Evolutionary conservation across 2,113 vertebrate species (phyloP).

Genomic region (Oophaga pumilio): DNA sequence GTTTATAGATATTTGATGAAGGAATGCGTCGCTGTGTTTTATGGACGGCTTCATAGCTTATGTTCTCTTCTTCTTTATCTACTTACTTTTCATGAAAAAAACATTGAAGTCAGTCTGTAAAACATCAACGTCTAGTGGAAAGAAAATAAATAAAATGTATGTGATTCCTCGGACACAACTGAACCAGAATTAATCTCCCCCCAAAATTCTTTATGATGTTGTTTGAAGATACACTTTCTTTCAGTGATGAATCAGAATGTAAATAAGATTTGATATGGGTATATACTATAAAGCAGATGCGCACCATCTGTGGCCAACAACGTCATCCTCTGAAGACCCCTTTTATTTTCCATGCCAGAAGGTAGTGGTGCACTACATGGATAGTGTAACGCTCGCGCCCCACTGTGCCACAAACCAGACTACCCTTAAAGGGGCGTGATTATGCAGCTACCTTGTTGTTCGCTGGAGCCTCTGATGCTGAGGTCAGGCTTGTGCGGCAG

Average conservation of each 20-base stretch:
- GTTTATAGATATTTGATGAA: constrained; percentile 16
- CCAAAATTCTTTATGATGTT: background rate
- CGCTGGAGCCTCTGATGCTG: no score
- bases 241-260: background rate
- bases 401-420: no score
- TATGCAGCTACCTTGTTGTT: no score
- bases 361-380: no score
- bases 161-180: background rate
- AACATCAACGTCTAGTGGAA: background rate
- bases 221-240: background rate
- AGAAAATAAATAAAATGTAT: background rate
- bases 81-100: background rate
- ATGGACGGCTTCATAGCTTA: background rate
- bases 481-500: no score
- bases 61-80: constrained; percentile 1
- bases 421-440: no score
- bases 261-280: background rate
- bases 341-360: no score
- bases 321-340: no score
- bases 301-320: no score
- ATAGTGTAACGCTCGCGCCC: no score
- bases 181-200: background rate
- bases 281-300: background rate
- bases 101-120: constrained; percentile 11
- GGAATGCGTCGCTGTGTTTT: background rate